phyloP scores from a whole-genome alignment of 1,140 invertebrate species.

The Coboldia fuscipes region DNA sequence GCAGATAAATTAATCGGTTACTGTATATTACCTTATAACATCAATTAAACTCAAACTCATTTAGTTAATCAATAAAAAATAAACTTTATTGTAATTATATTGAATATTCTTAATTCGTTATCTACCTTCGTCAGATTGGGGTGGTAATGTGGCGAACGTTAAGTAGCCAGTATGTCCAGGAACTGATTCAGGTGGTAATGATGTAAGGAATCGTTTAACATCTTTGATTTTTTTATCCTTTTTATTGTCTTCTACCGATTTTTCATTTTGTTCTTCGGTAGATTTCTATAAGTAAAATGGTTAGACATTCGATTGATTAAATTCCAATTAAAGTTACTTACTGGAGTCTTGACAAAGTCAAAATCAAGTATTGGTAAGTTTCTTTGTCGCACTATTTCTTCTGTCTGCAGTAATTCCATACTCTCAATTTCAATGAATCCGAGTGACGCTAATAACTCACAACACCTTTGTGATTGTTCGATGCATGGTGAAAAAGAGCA shows the following conservation, averaged over 20 bases:
- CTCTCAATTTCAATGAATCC: conserved; percentile 72
- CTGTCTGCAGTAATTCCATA: conserved; percentile 69
- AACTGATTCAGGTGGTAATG: conserved; percentile 38
- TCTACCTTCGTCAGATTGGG: conserved; percentile 23
- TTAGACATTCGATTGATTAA: neutral
- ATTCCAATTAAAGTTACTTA: conserved; percentile 9
- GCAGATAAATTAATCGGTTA: too few relatives aligned
- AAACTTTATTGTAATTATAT: conserved; percentile 7
- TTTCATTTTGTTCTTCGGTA: conserved; percentile 20
- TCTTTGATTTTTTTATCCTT: conserved; percentile 24
- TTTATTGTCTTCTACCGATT: conserved; percentile 16
- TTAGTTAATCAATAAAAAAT: conserved; percentile 8
- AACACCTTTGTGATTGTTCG: conserved; percentile 87
- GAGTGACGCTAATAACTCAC: conserved; percentile 35
- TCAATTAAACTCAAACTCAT: too few relatives aligned
- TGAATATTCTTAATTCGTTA: conserved; percentile 8
- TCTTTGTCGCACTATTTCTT: conserved; percentile 54
- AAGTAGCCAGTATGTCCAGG: conserved; percentile 89
- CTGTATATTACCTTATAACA: too few relatives aligned
- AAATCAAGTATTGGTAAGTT: conserved; percentile 43
- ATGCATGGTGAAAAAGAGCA: conserved; percentile 97
- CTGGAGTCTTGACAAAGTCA: conserved; percentile 36
- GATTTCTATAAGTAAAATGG: conserved; percentile 18
- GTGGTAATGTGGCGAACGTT: conserved; percentile 71
- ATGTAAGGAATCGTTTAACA: conserved; percentile 36